Evolutionary conservation across 2,113 vertebrate species (phyloP).

Genomic region (Pelmatolapia mariae): DNA sequence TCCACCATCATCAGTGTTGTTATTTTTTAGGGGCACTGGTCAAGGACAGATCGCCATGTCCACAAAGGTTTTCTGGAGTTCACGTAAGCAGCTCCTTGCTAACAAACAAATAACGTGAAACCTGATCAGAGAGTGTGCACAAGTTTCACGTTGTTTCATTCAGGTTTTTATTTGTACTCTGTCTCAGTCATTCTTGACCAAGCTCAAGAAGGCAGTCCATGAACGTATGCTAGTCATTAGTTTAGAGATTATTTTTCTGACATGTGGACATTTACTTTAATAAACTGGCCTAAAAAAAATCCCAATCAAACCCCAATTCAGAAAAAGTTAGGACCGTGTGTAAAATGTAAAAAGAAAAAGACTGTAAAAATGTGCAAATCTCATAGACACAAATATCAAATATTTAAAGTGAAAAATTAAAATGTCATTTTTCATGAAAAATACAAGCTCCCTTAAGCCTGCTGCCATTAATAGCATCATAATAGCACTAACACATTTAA

Average conservation of each 20-base stretch:
- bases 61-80: neutral
- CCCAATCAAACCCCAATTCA: neutral
- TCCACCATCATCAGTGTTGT: slow-evolving; percentile 19
- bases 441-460: neutral
- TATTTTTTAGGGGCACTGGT: slow-evolving; percentile 70
- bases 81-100: neutral
- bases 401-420: neutral
- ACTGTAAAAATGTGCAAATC: neutral
- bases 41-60: neutral
- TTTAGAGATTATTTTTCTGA: neutral
- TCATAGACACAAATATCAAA: neutral
- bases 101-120: neutral
- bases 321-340: neutral
- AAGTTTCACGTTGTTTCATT: slow-evolving; percentile 25
- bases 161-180: neutral
- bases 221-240: neutral
- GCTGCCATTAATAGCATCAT: neutral
- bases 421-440: neutral
- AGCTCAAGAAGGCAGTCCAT: neutral
- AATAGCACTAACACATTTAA: neutral
- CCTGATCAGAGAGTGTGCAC: neutral
- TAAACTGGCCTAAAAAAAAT: neutral
- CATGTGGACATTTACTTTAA: neutral
- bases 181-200: neutral
- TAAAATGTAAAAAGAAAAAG: neutral